Evolutionary conservation across 1,140 invertebrate species (phyloP), one percentile per base, ranked within the genome.

Genomic region (Drosophila neocordata): DNA sequence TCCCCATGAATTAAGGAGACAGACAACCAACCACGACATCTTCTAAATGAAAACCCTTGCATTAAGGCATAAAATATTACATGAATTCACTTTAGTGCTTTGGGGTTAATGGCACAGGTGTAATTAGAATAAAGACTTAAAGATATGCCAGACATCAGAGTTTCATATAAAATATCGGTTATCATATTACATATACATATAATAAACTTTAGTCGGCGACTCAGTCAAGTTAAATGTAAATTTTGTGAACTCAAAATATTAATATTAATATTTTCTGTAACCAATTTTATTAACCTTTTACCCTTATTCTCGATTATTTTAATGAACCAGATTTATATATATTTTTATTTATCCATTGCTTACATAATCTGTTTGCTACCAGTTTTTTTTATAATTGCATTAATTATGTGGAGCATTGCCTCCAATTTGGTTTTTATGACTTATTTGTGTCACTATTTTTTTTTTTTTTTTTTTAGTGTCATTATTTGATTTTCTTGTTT

Each of bases 331-430:
- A 41, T 13, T 41, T 13, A n/a, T 41, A n/a, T n/a, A 41, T n/a
- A 5, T 41, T 5, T 53, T n/a, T 53, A 27, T 53, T 24, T 53
- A 24, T 53, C 51, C 20, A 27, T 27, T 27, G 13, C 27, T 56
- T 56, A 56, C 13, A 56, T 56, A 56, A 56, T 18, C 13, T 18
- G 3, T 56, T 27, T n/a, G 8, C 7, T 13, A 5, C 27, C 11
- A 24, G 24, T 55, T 55, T 34, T 34, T n/a, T 13, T 18, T 35
- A 15, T 56, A 56, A 56, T 56, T 34, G 31, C 27, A 34, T 35
- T 56, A 56, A 56, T 56, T 18, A 18, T 56, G 53, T 56, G 31
- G 53, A 56, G 53, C 53, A 35, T 34, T 56, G 53, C 53, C 53
- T 56, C 31, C 53, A 34, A 56, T 35, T 56, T 56, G 13, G 8